A percentile compares a stretch with the other conserved stretches of the same genome.
These are phyloP conservation scores for Caerostris darwini DNA, from an alignment of 1,140 invertebrate species.

Conservation along the genomic window DNA sequence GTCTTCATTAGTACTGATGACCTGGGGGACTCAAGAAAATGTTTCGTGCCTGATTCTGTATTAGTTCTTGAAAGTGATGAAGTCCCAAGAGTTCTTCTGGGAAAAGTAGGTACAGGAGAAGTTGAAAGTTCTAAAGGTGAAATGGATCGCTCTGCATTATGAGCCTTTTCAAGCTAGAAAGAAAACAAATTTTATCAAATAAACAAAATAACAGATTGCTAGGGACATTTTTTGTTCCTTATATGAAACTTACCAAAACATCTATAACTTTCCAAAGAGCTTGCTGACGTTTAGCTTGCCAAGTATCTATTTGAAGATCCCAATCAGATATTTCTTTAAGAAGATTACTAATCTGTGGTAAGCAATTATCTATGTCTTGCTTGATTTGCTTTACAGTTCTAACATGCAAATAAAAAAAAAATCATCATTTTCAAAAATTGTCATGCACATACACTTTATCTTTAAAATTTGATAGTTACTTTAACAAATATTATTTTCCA, in stretches of 20 bases:
- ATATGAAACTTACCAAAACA: conserved; percentile 25
- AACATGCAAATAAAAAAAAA: background rate
- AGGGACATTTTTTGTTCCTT: background rate
- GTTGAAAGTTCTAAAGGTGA: background rate
- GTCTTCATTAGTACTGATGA: background rate
- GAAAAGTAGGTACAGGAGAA: background rate
- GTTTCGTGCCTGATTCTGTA: background rate
- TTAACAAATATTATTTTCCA: too few species aligned
- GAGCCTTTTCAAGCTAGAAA: background rate
- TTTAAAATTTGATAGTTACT: too few species aligned
- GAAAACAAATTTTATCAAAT: background rate
- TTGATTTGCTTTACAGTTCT: conserved; percentile 60
- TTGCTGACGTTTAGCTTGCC: conserved; percentile 52
- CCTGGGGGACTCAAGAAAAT: background rate
- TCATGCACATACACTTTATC: too few species aligned
- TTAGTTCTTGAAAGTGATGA: background rate
- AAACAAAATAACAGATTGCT: background rate
- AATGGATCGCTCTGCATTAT: background rate
- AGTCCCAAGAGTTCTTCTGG: background rate
- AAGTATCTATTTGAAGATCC: conserved; percentile 57
- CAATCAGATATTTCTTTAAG: conserved; percentile 60
- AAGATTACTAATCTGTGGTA: conserved; percentile 48
- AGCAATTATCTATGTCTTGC: conserved; percentile 28
- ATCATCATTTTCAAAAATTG: too few species aligned
- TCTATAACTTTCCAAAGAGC: conserved; percentile 56